These are phyloP conservation scores for Netelia fuscicornis DNA, from an alignment of 2,888 invertebrate species.

Conservation along the genomic window DNA sequence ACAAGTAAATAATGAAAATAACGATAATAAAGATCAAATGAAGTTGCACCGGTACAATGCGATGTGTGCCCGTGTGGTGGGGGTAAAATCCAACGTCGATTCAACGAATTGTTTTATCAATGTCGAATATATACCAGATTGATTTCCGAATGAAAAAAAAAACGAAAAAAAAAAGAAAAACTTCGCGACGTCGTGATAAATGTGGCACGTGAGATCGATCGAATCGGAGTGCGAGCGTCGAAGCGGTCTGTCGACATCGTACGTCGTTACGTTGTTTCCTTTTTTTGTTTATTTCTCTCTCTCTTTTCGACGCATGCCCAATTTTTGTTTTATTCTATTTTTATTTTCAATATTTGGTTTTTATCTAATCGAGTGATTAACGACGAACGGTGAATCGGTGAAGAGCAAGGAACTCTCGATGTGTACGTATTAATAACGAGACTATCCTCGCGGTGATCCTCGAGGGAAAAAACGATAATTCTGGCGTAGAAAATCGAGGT, in stretches of 20 bases:
- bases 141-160: conserved; percentile 1
- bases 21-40: not conserved
- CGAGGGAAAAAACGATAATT: not conserved
- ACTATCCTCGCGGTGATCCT: not conserved
- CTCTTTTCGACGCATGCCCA: too few species aligned
- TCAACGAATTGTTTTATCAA: conserved; percentile 18
- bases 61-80: not conserved
- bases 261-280: not conserved
- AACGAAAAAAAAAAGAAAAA: not conserved
- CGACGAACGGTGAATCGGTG: not conserved
- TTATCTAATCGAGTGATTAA: not conserved
- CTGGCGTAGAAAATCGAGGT: too few species aligned
- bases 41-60: not conserved
- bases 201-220: not conserved
- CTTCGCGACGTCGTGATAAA: not conserved
- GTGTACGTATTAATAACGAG: not conserved
- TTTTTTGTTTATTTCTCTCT: not conserved
- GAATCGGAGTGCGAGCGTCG: not conserved
- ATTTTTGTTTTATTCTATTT: too few species aligned
- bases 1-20: not conserved
- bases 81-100: not conserved
- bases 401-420: not conserved
- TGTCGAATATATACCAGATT: conserved; percentile 13
- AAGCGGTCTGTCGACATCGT: too few species aligned
- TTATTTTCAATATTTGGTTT: not conserved